Evolutionary conservation across 1,140 invertebrate genomes (phyloP).

Genomic region (Euborellia annulipes): DNA sequence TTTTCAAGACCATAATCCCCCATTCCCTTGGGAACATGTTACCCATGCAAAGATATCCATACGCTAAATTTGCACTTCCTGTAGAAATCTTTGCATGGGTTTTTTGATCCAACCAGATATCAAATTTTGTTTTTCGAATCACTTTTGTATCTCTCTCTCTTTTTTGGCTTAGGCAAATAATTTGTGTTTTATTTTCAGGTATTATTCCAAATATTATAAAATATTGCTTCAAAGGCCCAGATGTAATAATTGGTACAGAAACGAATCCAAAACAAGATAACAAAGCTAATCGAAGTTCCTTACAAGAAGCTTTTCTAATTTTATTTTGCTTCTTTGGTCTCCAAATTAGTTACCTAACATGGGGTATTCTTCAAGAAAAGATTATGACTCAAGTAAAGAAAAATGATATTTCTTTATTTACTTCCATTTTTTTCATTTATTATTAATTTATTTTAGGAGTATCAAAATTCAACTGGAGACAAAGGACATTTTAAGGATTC

Average conservation of each 20-base stretch:
- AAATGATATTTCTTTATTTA: neutral
- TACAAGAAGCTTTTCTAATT: constrained; percentile 41
- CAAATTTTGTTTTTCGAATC: too few species aligned
- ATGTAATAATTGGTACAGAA: constrained; percentile 15
- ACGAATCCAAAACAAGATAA: constrained; percentile 15
- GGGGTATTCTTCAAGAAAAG: constrained; percentile 89
- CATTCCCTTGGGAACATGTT: too few species aligned
- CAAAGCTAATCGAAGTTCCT: constrained; percentile 16
- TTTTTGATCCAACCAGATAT: too few species aligned
- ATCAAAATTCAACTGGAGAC: constrained; percentile 40
- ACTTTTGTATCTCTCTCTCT: too few species aligned
- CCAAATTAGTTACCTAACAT: constrained; percentile 79
- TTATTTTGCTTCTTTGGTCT: constrained; percentile 73
- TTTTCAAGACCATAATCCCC: too few species aligned
- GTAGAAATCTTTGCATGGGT: too few species aligned
- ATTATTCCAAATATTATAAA: constrained; percentile 36
- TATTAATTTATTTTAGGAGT: constrained; percentile 36
- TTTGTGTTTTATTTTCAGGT: constrained; percentile 30
- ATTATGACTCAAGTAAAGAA: constrained; percentile 61
- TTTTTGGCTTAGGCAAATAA: too few species aligned
- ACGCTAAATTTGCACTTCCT: too few species aligned
- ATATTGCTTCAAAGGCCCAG: constrained; percentile 45
- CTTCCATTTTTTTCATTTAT: neutral
- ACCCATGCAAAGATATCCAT: too few species aligned
- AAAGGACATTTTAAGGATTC: constrained; percentile 72